phyloP scores from a whole-genome alignment of 2,113 vertebrate species.

The Nestor notabilis region DNA sequence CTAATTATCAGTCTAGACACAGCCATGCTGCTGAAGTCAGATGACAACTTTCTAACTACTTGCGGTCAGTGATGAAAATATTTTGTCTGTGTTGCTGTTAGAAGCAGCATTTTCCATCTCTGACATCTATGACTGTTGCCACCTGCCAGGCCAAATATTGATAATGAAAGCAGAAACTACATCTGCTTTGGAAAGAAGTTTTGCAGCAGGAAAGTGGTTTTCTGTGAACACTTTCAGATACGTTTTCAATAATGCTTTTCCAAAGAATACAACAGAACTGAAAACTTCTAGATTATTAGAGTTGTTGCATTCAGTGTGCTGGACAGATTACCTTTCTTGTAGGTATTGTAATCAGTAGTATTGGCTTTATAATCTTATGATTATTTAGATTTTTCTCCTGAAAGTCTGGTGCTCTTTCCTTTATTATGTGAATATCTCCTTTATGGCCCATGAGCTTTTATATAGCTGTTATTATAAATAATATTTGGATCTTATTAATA shows the following conservation, averaged over 20 bases:
- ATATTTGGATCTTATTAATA: background rate
- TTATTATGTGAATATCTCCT: background rate
- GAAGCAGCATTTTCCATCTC: background rate
- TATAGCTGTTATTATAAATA: background rate
- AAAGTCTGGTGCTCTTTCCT: background rate
- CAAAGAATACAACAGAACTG: background rate
- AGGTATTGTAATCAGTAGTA: background rate
- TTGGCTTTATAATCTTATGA: background rate
- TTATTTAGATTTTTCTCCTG: background rate
- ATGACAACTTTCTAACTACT: background rate
- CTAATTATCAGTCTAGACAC: background rate
- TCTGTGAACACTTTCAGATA: background rate
- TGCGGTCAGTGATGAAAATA: background rate
- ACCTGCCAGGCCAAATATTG: background rate
- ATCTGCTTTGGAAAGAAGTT: background rate
- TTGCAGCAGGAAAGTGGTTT: background rate
- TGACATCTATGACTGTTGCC: background rate
- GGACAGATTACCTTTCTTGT: background rate
- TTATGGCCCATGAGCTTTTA: background rate
- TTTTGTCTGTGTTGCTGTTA: background rate
- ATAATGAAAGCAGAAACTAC: background rate
- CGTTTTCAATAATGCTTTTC: background rate
- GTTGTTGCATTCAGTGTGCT: background rate
- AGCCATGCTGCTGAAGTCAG: background rate
- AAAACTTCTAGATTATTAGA: background rate